These are phyloP conservation scores for Callitettix versicolor DNA, from an alignment of 1,140 invertebrate genomes.

Conservation along the genomic window DNA sequence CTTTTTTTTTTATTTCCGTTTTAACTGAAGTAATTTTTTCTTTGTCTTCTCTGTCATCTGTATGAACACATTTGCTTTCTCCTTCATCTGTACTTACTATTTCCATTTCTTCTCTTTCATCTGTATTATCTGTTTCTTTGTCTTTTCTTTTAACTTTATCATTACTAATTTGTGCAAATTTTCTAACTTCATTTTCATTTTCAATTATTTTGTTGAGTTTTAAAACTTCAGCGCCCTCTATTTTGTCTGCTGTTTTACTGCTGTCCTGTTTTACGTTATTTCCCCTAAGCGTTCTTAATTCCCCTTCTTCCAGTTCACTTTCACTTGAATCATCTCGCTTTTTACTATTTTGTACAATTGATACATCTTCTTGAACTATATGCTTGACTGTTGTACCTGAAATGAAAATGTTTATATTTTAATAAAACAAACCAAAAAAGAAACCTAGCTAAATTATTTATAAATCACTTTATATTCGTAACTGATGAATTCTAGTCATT, in stretches of 20 bases:
- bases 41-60: slow-evolving; percentile 29
- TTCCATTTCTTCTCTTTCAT: slow-evolving; percentile 26
- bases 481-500: too few species aligned
- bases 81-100: neutral
- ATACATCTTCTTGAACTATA: slow-evolving; percentile 8
- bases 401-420: slow-evolving; percentile 5
- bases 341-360: slow-evolving; percentile 12
- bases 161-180: too few species aligned
- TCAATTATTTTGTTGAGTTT: too few species aligned
- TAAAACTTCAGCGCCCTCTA: neutral
- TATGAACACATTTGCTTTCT: slow-evolving; percentile 23
- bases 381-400: slow-evolving; percentile 13
- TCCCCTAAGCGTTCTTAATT: slow-evolving; percentile 1
- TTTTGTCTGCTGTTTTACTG: neutral
- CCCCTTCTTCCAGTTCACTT: slow-evolving; percentile 17
- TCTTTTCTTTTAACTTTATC: too few species aligned
- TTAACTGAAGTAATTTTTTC: slow-evolving; percentile 25
- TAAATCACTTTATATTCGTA: too few species aligned
- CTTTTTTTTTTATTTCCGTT: neutral
- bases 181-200: too few species aligned
- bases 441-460: too few species aligned
- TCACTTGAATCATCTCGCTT: slow-evolving; percentile 10
- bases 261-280: neutral
- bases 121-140: slow-evolving; percentile 32
- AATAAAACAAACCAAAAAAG: too few species aligned